Base-by-base conservation (phyloP, 2,888 invertebrate genomes). In the Dryadula phaetusa region DNA sequence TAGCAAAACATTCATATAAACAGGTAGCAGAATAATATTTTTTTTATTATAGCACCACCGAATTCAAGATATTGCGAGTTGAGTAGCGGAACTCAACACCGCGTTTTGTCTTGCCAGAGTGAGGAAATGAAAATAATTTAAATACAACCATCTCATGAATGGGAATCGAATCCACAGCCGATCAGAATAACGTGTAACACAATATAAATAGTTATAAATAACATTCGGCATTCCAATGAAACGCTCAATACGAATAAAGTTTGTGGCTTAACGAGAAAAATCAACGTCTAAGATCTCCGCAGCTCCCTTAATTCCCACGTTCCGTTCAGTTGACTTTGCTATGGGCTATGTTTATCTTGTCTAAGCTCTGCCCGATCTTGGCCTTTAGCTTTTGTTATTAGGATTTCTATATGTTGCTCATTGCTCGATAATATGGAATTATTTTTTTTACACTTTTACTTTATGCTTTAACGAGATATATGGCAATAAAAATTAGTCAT, bases 341-440 rank as follows among this genome's bases (percentile, higher is more conserved):
- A 44, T 47, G 58, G 63, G 56, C 37, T 49, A 66, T 63, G 63
- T 69, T 69, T 69, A 62, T 66, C 68, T 68, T 65, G 44, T 65
- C 66, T 66, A 58, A 40, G 46, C 46, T 49, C 25, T 12, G 18
- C 47, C 20, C 22, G 40, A 47, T 16, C 32, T 44, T 14, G 28
- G 42, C 8, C 16, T 58, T 58, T 42, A 18, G 44, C 14, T 12
- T 44, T 60, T 60, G 7, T 42, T 60, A 60, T 44, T 60, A 44
- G 14, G 44, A 60, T 42, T 44, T 44, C 18, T 32, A 18, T 46
- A 42, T 44, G 18, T 60, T 56, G 32, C n/a, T 56, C 14, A 0
- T 22, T 22, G 28, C 28, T 37, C 7, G 6, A 34, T 34, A 53
- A 6, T 52, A 44, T 8, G n/a, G 7, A 16, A 7, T 42, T 40